These are phyloP conservation scores for Melanotaenia boesemani DNA, from an alignment of 2,797 vertebrate species.

Conservation along the genomic window DNA sequence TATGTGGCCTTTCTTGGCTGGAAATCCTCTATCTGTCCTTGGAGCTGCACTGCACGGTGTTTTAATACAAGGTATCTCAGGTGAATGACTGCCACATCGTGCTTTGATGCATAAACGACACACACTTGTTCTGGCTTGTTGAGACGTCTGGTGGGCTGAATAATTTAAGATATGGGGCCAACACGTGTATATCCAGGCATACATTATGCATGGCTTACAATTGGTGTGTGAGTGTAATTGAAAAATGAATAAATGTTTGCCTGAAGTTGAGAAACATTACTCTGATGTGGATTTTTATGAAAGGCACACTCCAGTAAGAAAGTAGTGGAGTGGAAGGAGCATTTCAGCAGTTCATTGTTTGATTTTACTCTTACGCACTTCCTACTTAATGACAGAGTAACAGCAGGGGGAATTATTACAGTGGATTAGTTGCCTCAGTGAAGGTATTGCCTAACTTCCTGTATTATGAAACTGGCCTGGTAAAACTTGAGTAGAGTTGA, in stretches of 20 bases:
- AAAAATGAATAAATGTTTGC: constrained; percentile 38
- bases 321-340: not conserved
- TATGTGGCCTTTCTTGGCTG: constrained; percentile 39
- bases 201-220: constrained; percentile 69
- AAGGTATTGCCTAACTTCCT: constrained; percentile 67
- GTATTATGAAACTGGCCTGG: constrained; percentile 62
- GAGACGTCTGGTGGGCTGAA: constrained; percentile 70
- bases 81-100: constrained; percentile 50
- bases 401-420: constrained; percentile 51
- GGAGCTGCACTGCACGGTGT: constrained; percentile 28
- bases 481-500: constrained; percentile 41
- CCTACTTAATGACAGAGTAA: constrained; percentile 5
- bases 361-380: constrained; percentile 24
- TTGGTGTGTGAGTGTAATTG: constrained; percentile 44
- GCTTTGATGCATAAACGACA: constrained; percentile 66
- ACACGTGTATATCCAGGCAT: constrained; percentile 62
- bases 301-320: not conserved
- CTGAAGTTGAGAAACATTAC: constrained; percentile 25
- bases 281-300: constrained; percentile 9
- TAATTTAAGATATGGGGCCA: constrained; percentile 64
- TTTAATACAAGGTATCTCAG: constrained; percentile 3
- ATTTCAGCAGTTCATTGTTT: constrained; percentile 15
- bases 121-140: constrained; percentile 57
- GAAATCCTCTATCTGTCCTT: constrained; percentile 42
- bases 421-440: constrained; percentile 47